phyloP scores from a whole-genome alignment of 2,888 invertebrate genomes.

The Sthenelais limicola region DNA sequence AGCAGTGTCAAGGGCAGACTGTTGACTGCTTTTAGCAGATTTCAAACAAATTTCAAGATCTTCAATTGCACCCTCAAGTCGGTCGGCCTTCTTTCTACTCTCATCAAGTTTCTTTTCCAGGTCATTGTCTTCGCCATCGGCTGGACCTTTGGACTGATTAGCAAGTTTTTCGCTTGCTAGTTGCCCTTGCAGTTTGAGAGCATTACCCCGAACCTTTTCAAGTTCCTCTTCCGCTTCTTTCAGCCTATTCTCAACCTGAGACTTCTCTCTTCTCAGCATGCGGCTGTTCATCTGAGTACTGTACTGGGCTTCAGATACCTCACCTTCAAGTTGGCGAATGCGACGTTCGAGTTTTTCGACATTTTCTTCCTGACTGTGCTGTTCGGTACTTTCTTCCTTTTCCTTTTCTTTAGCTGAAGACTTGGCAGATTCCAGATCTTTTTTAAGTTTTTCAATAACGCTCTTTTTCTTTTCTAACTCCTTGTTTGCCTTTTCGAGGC shows the following conservation, averaged over 20 bases:
- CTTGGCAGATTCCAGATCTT: not conserved
- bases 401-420: not conserved
- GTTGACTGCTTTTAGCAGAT: constrained; percentile 33
- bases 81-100: not conserved
- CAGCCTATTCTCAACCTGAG: constrained; percentile 37
- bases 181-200: constrained; percentile 8
- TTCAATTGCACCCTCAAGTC: constrained; percentile 25
- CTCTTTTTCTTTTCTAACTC: not conserved
- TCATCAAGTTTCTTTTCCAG: constrained; percentile 12
- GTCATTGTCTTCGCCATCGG: not conserved
- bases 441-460: not conserved
- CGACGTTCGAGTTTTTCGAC: constrained; percentile 39
- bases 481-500: not conserved
- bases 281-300: constrained; percentile 39
- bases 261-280: constrained; percentile 41
- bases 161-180: not conserved
- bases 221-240: constrained; percentile 37
- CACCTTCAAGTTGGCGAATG: constrained; percentile 36
- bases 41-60: constrained; percentile 43
- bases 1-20: not conserved
- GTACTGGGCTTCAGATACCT: constrained; percentile 43
- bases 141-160: not conserved
- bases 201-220: constrained; percentile 18
- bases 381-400: not conserved
- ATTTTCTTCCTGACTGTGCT: constrained; percentile 10